A percentile compares a stretch with the other conserved stretches of the same genome.
These are phyloP conservation scores for Acanthurus leucopareius DNA, from an alignment of 2,797 vertebrate genomes.

Conservation along the genomic window DNA sequence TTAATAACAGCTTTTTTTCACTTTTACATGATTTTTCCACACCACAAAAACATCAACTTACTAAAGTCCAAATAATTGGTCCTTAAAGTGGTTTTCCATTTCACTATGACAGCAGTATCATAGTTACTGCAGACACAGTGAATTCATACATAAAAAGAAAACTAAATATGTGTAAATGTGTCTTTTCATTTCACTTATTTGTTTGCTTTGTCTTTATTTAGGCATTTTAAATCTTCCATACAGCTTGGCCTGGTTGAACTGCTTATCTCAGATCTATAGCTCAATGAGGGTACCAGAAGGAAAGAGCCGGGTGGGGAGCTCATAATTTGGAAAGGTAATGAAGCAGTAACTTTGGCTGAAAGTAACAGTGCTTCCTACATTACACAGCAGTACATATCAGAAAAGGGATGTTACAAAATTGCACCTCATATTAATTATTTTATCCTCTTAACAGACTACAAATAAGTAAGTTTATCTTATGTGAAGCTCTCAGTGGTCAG, in stretches of 20 bases:
- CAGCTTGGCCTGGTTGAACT: too few relatives aligned
- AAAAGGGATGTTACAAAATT: neutral
- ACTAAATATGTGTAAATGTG: neutral
- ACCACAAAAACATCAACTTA: neutral
- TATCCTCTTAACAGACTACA: neutral
- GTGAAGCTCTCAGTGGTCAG: neutral
- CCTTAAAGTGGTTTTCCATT: neutral
- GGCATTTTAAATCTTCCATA: neutral
- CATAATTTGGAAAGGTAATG: slow-evolving; percentile 14
- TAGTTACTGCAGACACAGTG: too few relatives aligned
- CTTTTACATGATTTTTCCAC: too few relatives aligned
- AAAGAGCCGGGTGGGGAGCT: neutral
- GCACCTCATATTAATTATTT: neutral
- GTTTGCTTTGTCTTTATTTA: neutral
- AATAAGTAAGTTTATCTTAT: neutral
- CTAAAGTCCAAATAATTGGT: neutral
- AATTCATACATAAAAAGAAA: neutral
- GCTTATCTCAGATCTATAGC: too few relatives aligned
- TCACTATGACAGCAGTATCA: neutral
- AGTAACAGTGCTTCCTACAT: neutral
- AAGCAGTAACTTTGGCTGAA: neutral
- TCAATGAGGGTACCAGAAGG: too few relatives aligned
- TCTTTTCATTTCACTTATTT: neutral
- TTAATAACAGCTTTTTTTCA: neutral
- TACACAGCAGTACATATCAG: neutral